Conservation (phyloP, 2,113 vertebrate genomes). For the Sinocyclocheilus grahami region DNA sequence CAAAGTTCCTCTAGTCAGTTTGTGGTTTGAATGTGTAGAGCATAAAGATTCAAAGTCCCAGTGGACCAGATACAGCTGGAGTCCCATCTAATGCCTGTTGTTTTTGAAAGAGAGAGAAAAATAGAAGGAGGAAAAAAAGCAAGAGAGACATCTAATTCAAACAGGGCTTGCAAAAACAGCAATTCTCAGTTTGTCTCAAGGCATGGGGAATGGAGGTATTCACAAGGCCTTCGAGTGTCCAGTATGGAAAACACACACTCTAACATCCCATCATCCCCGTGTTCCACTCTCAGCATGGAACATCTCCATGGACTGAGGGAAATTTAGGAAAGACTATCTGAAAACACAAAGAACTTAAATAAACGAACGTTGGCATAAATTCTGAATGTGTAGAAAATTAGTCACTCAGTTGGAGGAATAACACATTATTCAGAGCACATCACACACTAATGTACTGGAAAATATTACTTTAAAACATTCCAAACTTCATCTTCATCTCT, state of each 20-base stretch:
- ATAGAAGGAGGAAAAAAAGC: neutral
- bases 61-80: slow-evolving; percentile 65
- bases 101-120: slow-evolving; percentile 22
- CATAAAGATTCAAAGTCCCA: slow-evolving; percentile 70
- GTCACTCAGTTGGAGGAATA: neutral
- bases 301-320: slow-evolving; percentile 49
- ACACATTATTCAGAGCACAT: neutral
- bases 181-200: slow-evolving; percentile 53
- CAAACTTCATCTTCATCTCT: neutral
- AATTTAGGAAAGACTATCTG: slow-evolving; percentile 40
- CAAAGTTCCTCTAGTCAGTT: neutral
- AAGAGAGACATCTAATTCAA: slow-evolving; percentile 31
- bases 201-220: slow-evolving; percentile 52
- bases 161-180: slow-evolving; percentile 62
- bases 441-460: neutral
- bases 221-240: slow-evolving; percentile 35
- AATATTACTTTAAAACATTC: neutral
- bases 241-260: slow-evolving; percentile 59
- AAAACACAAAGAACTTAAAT: slow-evolving; percentile 27
- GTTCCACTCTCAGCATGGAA: slow-evolving; percentile 44
- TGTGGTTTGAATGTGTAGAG: slow-evolving; percentile 10
- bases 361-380: neutral
- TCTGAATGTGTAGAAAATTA: slow-evolving; percentile 2
- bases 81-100: slow-evolving; percentile 61
- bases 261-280: slow-evolving; percentile 42